Base-by-base conservation (phyloP, 2,113 vertebrate species). In the Cyprinodon variegatus region DNA sequence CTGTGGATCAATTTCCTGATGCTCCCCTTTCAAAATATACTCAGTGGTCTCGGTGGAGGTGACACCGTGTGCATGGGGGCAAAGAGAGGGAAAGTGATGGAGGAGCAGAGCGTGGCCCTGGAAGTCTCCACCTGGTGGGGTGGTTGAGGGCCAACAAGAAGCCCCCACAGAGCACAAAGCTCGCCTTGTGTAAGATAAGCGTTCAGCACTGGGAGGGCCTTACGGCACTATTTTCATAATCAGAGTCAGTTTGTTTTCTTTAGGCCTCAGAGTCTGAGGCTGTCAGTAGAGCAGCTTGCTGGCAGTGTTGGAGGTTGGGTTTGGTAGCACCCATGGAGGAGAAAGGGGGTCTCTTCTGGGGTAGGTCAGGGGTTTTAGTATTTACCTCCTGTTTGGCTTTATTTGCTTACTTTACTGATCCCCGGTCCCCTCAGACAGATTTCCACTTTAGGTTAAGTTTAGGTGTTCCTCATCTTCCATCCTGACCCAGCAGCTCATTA, bases 161-260 rank as follows among this genome's bases (percentile, higher is more conserved):
- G 78, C 83, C 90, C 86, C 84, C 86, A 53, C 85, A 61, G 69
- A 61, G 86, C 81, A 95, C 93, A 95, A 94, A 92, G 92, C 91
- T 77, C 0, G 83, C 93, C 91, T 95, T 94, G 93, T 94, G 79
- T 89, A 84, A 90, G 92, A 94, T 94, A 94, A 94, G 92, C 91
- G 61, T 63, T 29, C 67, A 87, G 89, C 89, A 92, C 83, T 83
- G 79, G 86, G 91, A 91, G 91, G 87, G 90, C 88, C 88, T 82
- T 84, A 71, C 85, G 65, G 86, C 88, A 88, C 83, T 93, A 90
- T 93, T 94, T 94, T 94, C 87, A 91, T 90, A 94, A 94, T 93
- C 91, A 94, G 89, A 77, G 85, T 69, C 76, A 78, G 92, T 94
- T 94, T 94, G 93, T 94, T 94, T 95, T 94, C 90, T 92, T 92